Conservation (phyloP, 1,140 invertebrate genomes). For the Cherax quadricarinatus region DNA sequence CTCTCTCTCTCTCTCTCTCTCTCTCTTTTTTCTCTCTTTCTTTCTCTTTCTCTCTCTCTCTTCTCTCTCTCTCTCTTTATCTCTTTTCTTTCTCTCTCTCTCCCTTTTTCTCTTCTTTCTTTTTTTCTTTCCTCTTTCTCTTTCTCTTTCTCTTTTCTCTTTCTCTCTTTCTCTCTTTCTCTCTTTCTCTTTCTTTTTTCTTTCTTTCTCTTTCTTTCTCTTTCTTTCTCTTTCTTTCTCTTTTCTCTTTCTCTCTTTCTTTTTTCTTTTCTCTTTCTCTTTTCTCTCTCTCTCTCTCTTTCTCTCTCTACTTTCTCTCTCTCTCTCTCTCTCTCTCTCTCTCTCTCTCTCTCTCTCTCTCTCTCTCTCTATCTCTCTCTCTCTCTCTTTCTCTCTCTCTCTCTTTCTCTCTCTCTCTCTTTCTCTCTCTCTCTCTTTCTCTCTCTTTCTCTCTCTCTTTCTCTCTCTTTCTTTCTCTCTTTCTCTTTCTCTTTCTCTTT, state of each 20-base stretch:
- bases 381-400: too few relatives aligned
- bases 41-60: not conserved
- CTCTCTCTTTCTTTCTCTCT: too few relatives aligned
- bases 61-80: conserved; percentile 14
- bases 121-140: conserved; percentile 4
- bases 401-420: too few relatives aligned
- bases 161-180: conserved; percentile 12
- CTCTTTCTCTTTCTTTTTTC: conserved; percentile 3
- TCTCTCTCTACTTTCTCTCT: too few relatives aligned
- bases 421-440: too few relatives aligned
- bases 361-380: too few relatives aligned
- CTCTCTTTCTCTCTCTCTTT: too few relatives aligned
- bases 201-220: not conserved
- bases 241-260: not conserved
- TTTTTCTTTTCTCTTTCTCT: not conserved
- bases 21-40: not conserved
- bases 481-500: too few relatives aligned
- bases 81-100: too few relatives aligned
- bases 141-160: conserved; percentile 11
- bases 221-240: conserved; percentile 1
- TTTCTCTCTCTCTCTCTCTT: not conserved
- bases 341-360: too few relatives aligned
- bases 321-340: not conserved
- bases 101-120: too few relatives aligned
- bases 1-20: not conserved